Conservation (phyloP, 2,888 invertebrate species). For the Tillus elongatus region DNA sequence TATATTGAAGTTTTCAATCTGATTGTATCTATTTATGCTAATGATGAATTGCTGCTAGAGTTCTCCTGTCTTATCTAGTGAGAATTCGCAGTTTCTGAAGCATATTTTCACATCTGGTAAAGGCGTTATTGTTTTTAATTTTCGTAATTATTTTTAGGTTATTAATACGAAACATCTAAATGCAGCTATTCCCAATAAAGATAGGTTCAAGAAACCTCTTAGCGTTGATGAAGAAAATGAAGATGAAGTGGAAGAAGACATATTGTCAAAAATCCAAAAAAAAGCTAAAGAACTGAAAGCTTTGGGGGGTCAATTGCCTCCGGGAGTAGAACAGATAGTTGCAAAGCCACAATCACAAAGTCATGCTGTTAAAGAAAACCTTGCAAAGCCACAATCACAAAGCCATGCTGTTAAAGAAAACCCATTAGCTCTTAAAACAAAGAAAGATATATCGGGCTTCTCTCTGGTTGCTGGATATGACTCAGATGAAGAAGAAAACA, state of each 20-base stretch:
- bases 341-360: too few species aligned
- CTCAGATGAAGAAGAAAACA: conserved; percentile 46
- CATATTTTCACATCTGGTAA: conserved; percentile 9
- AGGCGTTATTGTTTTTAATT: not conserved
- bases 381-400: not conserved
- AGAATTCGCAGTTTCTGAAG: conserved; percentile 39
- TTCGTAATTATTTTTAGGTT: not conserved
- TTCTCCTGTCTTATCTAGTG: conserved; percentile 29
- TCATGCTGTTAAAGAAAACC: conserved; percentile 5
- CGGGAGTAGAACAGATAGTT: conserved; percentile 32
- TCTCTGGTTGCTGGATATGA: conserved; percentile 49
- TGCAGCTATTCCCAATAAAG: too few species aligned
- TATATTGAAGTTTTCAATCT: conserved; percentile 43
- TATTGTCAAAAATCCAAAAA: conserved; percentile 39
- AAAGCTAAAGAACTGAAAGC: conserved; percentile 41
- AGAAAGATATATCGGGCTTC: conserved; percentile 29
- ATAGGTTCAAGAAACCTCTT: too few species aligned
- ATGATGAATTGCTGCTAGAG: conserved; percentile 41
- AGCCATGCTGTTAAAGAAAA: not conserved
- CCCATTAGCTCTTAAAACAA: not conserved
- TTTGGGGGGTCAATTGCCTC: conserved; percentile 38
- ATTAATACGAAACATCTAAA: too few species aligned
- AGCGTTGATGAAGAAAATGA: conserved; percentile 25
- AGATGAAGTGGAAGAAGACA: conserved; percentile 38
- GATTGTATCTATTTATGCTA: conserved; percentile 25